Evolutionary conservation across 2,888 invertebrate genomes (phyloP), one percentile per base, ranked within the genome.

Genomic region (Nephrocerus scutellatus): DNA sequence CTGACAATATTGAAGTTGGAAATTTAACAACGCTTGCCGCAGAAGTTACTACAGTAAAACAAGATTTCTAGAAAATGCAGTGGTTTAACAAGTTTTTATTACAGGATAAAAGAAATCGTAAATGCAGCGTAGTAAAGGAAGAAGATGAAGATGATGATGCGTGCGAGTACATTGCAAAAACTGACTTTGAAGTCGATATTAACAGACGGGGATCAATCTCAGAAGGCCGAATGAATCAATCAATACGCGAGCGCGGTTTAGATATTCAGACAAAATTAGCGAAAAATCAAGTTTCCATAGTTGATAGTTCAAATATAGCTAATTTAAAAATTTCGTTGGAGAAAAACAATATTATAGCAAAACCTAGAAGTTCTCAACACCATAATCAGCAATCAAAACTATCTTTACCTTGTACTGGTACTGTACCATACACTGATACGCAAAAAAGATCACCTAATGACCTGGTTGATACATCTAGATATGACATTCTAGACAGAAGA

Each of bases 121-220:
- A 91, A 61, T 92, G 90, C 70, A 89, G 89, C 58, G 89, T 92
- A 55, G 91, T 92, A 15, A 84, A 88, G 53, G 88, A 88, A 60
- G 93, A 93, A 63, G 92, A 92, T 54, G 91, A 90, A 57, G 91
- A 90, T 58, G 91, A 92, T 57, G 89, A 85, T 53, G 73, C 62
- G 10, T 61, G 57, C 41, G 60, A 64, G 32, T 71, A 75, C 6
- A 44, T 54, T 19, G 49, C 44, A 12, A 75, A 75, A 8, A 78
- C 77, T 56, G 77, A 74, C 51, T 73, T 74, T 42, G 71, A 68
- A 43, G 63, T 68, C 33, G 66, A 72, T 5, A 61, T 77, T 37
- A 76, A 78, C 49, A 70, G 80, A 9, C 76, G 86, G 14, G 85
- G 85, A 37, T 84, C 85, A 28, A 76, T 85, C 47, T 85, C 85